phyloP scores from a whole-genome alignment of 2,888 invertebrate genomes.

The Barypeithes pellucidus region DNA sequence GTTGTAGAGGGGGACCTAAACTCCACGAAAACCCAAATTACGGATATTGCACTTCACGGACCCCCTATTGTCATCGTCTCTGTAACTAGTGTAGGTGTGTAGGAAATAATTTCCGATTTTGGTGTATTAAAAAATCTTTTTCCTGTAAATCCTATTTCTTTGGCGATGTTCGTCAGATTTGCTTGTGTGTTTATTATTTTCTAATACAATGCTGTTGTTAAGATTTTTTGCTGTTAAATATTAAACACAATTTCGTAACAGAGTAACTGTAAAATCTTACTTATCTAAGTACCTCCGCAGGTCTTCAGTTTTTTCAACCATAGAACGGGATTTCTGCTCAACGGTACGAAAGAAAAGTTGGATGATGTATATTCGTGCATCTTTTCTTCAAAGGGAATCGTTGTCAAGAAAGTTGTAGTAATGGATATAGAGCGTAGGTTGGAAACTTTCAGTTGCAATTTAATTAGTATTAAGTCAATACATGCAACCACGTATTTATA shows the following conservation, averaged over 20 bases:
- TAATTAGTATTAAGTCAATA: neutral
- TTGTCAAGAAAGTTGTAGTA: constrained; percentile 18
- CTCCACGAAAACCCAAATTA: too few relatives aligned
- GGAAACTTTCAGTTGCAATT: neutral
- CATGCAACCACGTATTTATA: too few relatives aligned
- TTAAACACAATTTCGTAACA: too few relatives aligned
- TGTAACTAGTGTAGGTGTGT: too few relatives aligned
- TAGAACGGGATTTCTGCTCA: constrained; percentile 43
- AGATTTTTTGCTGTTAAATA: too few relatives aligned
- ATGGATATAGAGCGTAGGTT: constrained; percentile 43
- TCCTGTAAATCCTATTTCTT: too few relatives aligned
- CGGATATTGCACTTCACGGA: too few relatives aligned
- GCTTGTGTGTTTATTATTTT: neutral
- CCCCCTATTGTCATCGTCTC: too few relatives aligned
- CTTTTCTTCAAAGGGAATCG: constrained; percentile 15
- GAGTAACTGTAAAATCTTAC: neutral
- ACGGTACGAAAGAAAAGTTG: constrained; percentile 31
- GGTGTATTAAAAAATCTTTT: too few relatives aligned
- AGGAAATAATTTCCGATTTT: too few relatives aligned
- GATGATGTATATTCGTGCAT: constrained; percentile 35
- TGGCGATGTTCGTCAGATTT: too few relatives aligned
- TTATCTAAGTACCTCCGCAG: constrained; percentile 19
- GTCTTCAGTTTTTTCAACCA: constrained; percentile 38
- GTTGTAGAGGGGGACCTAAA: too few relatives aligned
- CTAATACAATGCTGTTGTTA: neutral